These are phyloP conservation scores for Diaprepes abbreviatus DNA, from an alignment of 2,888 invertebrate species.

Conservation along the genomic window DNA sequence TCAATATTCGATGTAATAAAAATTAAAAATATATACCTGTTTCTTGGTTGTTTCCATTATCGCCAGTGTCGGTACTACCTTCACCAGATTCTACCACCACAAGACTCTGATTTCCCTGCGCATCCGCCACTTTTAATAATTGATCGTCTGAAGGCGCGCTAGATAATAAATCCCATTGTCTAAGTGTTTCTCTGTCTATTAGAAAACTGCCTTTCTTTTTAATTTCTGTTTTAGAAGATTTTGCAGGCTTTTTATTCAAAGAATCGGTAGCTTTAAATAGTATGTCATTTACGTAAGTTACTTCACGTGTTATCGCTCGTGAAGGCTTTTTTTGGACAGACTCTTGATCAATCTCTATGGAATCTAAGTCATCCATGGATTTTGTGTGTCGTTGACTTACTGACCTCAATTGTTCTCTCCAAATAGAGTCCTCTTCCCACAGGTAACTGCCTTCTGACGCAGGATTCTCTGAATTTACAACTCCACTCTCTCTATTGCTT, in stretches of 20 bases:
- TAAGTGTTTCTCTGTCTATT: conserved; percentile 87
- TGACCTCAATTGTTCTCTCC: conserved; percentile 84
- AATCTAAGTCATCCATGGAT: conserved; percentile 86
- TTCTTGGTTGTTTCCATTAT: conserved; percentile 59
- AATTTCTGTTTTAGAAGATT: conserved; percentile 62
- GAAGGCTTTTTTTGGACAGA: conserved; percentile 59
- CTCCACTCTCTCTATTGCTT: conserved; percentile 36
- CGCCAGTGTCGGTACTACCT: conserved; percentile 58
- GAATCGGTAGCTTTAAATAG: conserved; percentile 68
- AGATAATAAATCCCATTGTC: conserved; percentile 91
- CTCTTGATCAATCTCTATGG: conserved; percentile 63
- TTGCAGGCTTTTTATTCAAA: conserved; percentile 69
- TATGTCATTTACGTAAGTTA: conserved; percentile 84
- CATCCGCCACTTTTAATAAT: conserved; percentile 54
- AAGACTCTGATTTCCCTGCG: conserved; percentile 60
- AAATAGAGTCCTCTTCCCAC: conserved; percentile 87
- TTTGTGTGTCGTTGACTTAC: conserved; percentile 86
- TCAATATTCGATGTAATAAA: conserved; percentile 32
- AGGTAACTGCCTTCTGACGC: conserved; percentile 76
- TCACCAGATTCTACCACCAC: conserved; percentile 62
- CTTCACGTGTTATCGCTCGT: conserved; percentile 74
- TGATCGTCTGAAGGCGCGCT: conserved; percentile 72
- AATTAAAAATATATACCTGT: conserved; percentile 62
- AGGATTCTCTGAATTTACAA: conserved; percentile 24
- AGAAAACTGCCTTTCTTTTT: conserved; percentile 63